Base-by-base conservation (phyloP, 2,113 vertebrate genomes). In the Brachypteracias leptosomus region DNA sequence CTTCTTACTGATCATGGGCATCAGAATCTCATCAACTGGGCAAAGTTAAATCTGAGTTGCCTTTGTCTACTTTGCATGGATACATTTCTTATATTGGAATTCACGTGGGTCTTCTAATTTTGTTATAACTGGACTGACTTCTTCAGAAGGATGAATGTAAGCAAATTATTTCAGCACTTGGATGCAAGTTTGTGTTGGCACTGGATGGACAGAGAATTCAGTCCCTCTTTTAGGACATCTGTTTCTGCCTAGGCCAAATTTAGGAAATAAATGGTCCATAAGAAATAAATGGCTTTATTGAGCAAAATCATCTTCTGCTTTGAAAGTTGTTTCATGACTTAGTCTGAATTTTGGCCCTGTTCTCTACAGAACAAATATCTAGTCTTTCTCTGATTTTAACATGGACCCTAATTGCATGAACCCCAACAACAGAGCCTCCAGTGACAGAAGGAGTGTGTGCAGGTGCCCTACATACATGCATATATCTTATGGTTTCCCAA, bases 231-330 rank as follows among this genome's bases (percentile, higher is more conserved):
- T 85, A 88, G 46, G 49, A 88, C 67, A 46, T 51, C 83, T 26
- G 20, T 83, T 94, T 52, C 71, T 51, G 42, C 55, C 49, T 36
- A 77, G 28, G 65, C 29, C 85, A 94, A 86, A 85, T 83, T 80
- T 73, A 77, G 67, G 63, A 82, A 28, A 86, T 71, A 63, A 94
- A 35, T 58, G 51, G 75, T n/a, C 79, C 46, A 85, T 79, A 93
- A 97, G 46, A 94, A 97, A 92, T 88, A 88, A 95, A 94, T 83
- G 25, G 31, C 51, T 85, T 88, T 44, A 26, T 25, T 86, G 55
- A 84, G 47, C 25, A 93, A 84, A 95, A 91, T 81, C 89, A 92
- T 72, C 61, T 91, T 84, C 24, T 1, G 1, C 42, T 94, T 74
- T 89, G 61, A 80, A 84, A 87, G 24, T 33, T 63, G 29, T 67